A percentile compares a stretch with the other conserved stretches of the same genome.
phyloP scores from a whole-genome alignment of 2,797 vertebrate species.

The Typhlichthys subterraneus region DNA sequence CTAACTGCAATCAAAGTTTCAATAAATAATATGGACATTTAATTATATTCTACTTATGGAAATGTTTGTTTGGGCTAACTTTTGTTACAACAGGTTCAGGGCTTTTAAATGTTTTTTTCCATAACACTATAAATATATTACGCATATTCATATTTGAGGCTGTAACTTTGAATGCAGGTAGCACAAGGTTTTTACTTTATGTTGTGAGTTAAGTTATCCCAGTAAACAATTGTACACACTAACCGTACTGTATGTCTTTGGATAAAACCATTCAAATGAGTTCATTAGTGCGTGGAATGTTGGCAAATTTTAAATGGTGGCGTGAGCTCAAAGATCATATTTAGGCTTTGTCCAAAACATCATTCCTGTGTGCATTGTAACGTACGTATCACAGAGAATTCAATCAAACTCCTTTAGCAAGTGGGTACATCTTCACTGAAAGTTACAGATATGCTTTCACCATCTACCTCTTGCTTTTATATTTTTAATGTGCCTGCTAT shows the following conservation, averaged over 20 bases:
- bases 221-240: constrained; percentile 11
- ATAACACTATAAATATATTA: not conserved
- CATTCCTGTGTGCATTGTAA: constrained; percentile 27
- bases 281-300: constrained; percentile 12
- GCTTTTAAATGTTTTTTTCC: too few relatives aligned
- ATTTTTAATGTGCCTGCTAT: not conserved
- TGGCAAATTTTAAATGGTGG: constrained; percentile 3
- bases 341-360: constrained; percentile 18
- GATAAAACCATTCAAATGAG: constrained; percentile 23
- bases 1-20: not conserved
- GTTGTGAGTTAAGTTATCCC: constrained; percentile 20
- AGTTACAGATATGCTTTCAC: constrained; percentile 13
- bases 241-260: constrained; percentile 11
- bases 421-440: not conserved
- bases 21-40: too few relatives aligned
- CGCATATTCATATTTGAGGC: constrained; percentile 14
- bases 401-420: constrained; percentile 46
- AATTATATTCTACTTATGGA: too few relatives aligned
- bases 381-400: constrained; percentile 31
- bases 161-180: not conserved
- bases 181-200: constrained; percentile 38
- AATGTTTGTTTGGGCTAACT: too few relatives aligned
- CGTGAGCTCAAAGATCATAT: not conserved
- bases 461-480: constrained; percentile 9
- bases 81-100: too few relatives aligned